Evolutionary conservation across 2,113 vertebrate species (phyloP).

Genomic region (Neodon shergylaensis): DNA sequence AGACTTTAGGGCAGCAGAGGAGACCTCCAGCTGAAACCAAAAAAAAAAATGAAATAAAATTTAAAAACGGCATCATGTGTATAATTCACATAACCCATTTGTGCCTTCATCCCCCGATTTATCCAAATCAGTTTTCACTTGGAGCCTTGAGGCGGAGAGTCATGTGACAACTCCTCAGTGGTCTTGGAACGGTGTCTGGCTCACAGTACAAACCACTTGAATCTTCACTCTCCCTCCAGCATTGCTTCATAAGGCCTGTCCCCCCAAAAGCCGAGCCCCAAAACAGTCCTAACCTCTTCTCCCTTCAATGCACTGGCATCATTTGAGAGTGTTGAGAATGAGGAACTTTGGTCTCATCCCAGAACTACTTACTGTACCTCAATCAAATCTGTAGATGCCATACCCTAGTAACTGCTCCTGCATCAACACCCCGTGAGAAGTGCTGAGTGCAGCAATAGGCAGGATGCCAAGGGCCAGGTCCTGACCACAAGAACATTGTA

Average conservation of each 20-base stretch:
- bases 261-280: not conserved
- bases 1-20: constrained; percentile 89
- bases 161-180: not conserved
- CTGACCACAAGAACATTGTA: not conserved
- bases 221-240: not conserved
- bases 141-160: not conserved
- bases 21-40: constrained; percentile 87
- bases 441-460: rapidly evolving
- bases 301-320: not conserved
- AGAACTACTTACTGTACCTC: not conserved
- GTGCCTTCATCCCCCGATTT: not conserved
- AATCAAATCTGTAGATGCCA: not conserved
- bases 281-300: not conserved
- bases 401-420: not conserved
- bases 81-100: not conserved
- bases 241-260: not conserved
- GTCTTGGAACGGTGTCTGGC: not conserved
- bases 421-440: rapidly evolving
- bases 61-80: not conserved
- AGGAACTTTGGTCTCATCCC: not conserved
- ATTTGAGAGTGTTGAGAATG: not conserved
- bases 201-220: not conserved
- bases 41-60: not conserved
- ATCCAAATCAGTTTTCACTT: not conserved
- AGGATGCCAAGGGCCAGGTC: rapidly evolving